Conservation (phyloP, 2,113 vertebrate species). For the Fregetta grallaria region DNA sequence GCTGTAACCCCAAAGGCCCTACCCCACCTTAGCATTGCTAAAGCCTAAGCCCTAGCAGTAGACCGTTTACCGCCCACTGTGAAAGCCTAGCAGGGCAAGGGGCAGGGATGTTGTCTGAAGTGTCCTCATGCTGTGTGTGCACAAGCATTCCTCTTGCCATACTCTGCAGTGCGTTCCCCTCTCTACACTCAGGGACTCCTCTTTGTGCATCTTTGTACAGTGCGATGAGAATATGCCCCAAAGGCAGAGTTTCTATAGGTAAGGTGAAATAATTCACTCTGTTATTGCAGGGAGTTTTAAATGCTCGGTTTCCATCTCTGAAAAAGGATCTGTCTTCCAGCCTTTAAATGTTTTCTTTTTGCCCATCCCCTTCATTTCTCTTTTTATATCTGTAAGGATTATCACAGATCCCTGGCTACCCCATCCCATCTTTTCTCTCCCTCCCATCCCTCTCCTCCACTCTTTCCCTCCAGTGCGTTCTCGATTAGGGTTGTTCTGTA, state of each 20-base stretch:
- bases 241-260: not conserved
- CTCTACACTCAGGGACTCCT: not conserved
- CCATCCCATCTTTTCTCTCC: not conserved
- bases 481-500: not conserved
- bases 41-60: not conserved
- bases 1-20: not conserved
- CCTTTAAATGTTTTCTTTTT: not conserved
- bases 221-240: not conserved
- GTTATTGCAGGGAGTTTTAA: not conserved
- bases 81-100: not conserved
- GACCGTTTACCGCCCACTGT: fast-evolving
- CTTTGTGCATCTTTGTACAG: not conserved
- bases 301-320: not conserved
- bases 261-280: not conserved
- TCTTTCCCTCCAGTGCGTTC: not conserved
- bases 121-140: not conserved
- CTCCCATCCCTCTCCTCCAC: not conserved
- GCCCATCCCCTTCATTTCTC: not conserved
- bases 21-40: fast-evolving
- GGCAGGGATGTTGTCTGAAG: not conserved
- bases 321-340: not conserved
- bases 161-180: not conserved
- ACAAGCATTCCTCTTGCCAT: not conserved
- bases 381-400: not conserved
- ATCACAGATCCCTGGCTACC: not conserved